These are phyloP conservation scores for Camptogramma bilineatum DNA, from an alignment of 2,888 invertebrate genomes.

Conservation along the genomic window DNA sequence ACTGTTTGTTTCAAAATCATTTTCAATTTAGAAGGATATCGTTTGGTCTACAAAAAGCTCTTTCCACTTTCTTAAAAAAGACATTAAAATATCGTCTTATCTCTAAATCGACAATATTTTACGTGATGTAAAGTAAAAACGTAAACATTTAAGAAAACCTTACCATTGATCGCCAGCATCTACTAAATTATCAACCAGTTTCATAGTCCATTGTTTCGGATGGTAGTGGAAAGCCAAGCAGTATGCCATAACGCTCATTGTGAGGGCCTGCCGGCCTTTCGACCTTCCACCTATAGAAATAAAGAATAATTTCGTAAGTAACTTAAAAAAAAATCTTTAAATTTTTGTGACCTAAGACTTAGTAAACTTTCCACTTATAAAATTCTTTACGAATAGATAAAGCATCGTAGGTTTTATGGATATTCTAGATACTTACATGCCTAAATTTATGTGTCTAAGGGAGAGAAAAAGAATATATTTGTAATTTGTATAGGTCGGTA, in stretches of 20 bases:
- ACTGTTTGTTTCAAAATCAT: neutral
- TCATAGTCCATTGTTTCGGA: conserved; percentile 86
- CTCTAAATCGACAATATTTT: neutral
- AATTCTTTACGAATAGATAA: too few species aligned
- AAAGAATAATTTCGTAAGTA: conserved; percentile 1
- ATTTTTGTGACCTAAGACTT: too few species aligned
- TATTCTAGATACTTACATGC: too few species aligned
- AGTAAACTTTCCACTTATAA: too few species aligned
- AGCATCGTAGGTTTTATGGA: too few species aligned
- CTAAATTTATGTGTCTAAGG: too few species aligned
- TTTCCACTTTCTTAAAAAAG: neutral
- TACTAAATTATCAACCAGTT: conserved; percentile 85
- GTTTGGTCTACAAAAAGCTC: neutral
- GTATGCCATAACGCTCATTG: conserved; percentile 86
- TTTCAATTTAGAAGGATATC: neutral
- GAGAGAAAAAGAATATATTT: too few species aligned
- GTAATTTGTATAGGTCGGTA: too few species aligned
- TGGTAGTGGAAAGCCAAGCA: conserved; percentile 85
- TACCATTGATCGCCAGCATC: conserved; percentile 83
- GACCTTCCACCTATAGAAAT: conserved; percentile 61
- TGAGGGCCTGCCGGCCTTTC: conserved; percentile 81
- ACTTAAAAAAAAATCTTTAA: neutral
- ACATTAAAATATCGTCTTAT: too few species aligned
- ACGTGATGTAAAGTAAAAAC: neutral
- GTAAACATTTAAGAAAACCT: conserved; percentile 24